A percentile compares a stretch with the other conserved stretches of the same genome.
Evolutionary conservation across 2,797 vertebrate genomes (phyloP).

Genomic region (Phoxinus dragarum): DNA sequence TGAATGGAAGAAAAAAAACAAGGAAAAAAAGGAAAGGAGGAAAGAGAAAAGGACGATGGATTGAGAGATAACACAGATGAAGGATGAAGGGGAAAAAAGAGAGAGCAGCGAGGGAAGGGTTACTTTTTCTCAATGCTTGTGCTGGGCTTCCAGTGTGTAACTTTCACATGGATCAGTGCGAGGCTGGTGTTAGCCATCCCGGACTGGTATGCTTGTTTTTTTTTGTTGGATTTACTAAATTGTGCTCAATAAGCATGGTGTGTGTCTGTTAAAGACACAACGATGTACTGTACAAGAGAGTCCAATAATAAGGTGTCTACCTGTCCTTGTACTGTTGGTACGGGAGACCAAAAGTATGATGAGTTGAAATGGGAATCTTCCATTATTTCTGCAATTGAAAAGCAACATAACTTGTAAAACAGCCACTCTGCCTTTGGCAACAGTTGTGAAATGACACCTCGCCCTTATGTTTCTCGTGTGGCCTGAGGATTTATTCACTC

Average conservation of each 20-base stretch:
- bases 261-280: constrained; percentile 55
- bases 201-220: constrained; percentile 45
- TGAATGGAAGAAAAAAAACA: constrained; percentile 50
- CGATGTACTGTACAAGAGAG: constrained; percentile 61
- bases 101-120: constrained; percentile 47
- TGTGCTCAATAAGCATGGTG: constrained; percentile 43
- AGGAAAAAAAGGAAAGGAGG: constrained; percentile 50
- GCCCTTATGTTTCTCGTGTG: not conserved
- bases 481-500: constrained; percentile 26
- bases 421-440: constrained; percentile 61
- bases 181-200: constrained; percentile 50
- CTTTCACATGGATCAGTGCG: constrained; percentile 54
- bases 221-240: constrained; percentile 14
- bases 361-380: constrained; percentile 99
- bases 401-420: constrained; percentile 82
- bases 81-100: constrained; percentile 32
- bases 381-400: constrained; percentile 92
- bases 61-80: constrained; percentile 44
- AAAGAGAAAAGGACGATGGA: constrained; percentile 31
- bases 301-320: constrained; percentile 86
- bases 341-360: constrained; percentile 99
- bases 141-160: constrained; percentile 26
- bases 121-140: constrained; percentile 34
- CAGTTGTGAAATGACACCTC: constrained; percentile 53
- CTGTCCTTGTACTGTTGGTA: constrained; percentile 98